These are phyloP conservation scores for Peromyscus nudipes DNA, from an alignment of 2,797 vertebrate species.

Conservation along the genomic window DNA sequence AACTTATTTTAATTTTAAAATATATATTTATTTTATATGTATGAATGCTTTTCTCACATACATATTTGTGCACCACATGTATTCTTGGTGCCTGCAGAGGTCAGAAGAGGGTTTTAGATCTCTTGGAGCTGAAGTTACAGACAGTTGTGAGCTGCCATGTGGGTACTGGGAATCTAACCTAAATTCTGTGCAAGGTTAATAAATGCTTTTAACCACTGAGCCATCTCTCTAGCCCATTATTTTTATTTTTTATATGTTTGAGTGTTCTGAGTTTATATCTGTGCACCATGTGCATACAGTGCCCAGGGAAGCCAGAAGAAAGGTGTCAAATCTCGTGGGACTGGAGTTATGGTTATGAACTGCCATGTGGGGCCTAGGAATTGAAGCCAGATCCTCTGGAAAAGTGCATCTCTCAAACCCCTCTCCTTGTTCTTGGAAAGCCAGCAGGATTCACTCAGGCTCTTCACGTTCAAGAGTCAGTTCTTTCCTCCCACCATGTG, in stretches of 20 bases:
- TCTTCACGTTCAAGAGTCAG: neutral
- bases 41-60: neutral
- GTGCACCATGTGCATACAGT: neutral
- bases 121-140: neutral
- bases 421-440: neutral
- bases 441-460: neutral
- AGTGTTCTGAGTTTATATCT: neutral
- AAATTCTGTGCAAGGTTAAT: neutral
- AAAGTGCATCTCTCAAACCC: neutral
- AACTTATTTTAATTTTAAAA: neutral
- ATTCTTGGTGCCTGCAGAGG: neutral
- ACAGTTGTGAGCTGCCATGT: neutral
- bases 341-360: neutral
- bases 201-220: neutral
- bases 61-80: neutral
- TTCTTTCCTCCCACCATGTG: neutral
- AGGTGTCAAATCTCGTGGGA: neutral
- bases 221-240: neutral
- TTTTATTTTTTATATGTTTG: neutral
- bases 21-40: neutral
- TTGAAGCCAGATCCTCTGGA: neutral
- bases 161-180: neutral
- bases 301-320: neutral
- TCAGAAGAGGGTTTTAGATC: neutral
- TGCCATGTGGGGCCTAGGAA: neutral